Evolutionary conservation across 53 echinoderm and acorn worm genomes (phyloP), one percentile per base, ranked within the genome.

Genomic region (Stichopus horrens): DNA sequence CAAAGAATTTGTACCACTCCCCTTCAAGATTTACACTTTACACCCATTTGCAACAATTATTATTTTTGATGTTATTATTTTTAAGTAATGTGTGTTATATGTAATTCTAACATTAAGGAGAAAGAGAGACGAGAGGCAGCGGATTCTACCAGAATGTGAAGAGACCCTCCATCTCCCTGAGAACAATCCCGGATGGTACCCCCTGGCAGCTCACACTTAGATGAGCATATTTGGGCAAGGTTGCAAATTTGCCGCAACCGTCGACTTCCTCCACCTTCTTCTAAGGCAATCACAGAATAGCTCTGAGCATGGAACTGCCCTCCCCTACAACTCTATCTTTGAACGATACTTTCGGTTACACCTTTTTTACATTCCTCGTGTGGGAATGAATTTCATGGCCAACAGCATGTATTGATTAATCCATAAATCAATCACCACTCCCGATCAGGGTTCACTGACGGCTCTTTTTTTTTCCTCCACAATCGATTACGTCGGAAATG

Each of bases 371-470:
- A 63, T 65, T 67, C 13, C 85, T 51, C 85, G 65, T 67, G 67
- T 37, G 16, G 67, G 87, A 87, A 75, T 87, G 74, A 54, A 58
- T 87, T 87, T 87, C 87, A 87, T 75, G 87, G 56, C 87, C 87
- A 75, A 74, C 52, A 74, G 87, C 87, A 87, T 54, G 55, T 75
- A 87, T 87, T 87, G 87, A 87, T 87, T 87, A 87, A 87, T 87
- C 87, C 55, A 87, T 87, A 87, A 87, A 87, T 87, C 87, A 87
- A 87, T 87, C 87, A 87, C 56, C 54, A n/a, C 75, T 74, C 73
- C 87, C 52, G 87, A 74, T 87, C 75, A 75, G 74, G 87, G 75
- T 75, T 87, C 75, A 74, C 55, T 54, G 18, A 74, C 56, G 74
- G 87, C 55, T 73, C 19, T 74, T 67, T 58, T 86, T 59, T 59